Evolutionary conservation across 2,888 invertebrate genomes (phyloP).

Genomic region (Hermodice carunculata): DNA sequence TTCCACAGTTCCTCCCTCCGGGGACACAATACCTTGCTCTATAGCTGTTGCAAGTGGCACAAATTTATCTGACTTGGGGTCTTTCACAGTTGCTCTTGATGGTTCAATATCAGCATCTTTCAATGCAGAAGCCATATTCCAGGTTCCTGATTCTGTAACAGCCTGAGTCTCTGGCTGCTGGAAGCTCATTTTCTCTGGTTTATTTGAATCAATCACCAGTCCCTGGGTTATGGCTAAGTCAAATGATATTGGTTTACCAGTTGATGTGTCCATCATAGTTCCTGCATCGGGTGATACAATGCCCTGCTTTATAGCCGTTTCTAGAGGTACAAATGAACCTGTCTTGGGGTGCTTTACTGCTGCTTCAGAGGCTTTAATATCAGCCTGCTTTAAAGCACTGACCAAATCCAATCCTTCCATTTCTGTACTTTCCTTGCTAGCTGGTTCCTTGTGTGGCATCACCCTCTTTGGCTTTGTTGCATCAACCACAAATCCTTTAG

Average conservation of each 20-base stretch:
- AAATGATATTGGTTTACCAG: conserved; percentile 74
- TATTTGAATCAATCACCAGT: conserved; percentile 72
- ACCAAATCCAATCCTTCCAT: background rate
- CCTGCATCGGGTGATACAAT: background rate
- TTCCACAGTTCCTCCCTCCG: conserved; percentile 1
- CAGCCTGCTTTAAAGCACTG: background rate
- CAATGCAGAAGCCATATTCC: conserved; percentile 79
- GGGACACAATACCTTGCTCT: conserved; percentile 18
- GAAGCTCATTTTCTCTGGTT: too few relatives aligned
- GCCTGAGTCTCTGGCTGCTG: too few relatives aligned
- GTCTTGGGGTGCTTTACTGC: too few relatives aligned
- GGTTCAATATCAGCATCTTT: conserved; percentile 25
- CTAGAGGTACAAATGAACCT: too few relatives aligned
- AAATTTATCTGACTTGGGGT: conserved; percentile 85
- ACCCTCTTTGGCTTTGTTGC: background rate
- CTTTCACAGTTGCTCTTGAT: conserved; percentile 7
- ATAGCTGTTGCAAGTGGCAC: conserved; percentile 75
- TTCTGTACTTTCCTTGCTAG: background rate
- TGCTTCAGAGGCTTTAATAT: background rate
- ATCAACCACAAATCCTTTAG: background rate
- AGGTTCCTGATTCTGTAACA: conserved; percentile 40
- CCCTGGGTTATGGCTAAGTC: conserved; percentile 84
- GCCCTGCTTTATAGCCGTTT: background rate
- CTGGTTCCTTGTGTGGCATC: background rate
- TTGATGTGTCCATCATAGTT: background rate